Conservation (phyloP, 2,113 vertebrate genomes). For the Gasterosteus aculeatus region DNA sequence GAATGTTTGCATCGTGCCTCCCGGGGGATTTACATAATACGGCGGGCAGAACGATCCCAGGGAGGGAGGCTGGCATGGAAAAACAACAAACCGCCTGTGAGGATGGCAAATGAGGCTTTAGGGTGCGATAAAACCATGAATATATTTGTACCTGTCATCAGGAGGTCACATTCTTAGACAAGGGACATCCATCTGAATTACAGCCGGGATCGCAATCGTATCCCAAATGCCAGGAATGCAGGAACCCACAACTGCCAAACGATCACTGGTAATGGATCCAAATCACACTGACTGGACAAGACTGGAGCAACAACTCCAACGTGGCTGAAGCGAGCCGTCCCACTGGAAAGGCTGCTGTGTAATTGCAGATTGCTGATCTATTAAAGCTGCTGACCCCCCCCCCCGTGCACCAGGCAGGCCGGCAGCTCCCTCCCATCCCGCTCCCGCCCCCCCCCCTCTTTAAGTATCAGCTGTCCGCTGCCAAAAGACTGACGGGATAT, state of each 20-base stretch:
- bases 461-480: slow-evolving; percentile 75
- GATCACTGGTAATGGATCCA: not conserved
- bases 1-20: slow-evolving; percentile 66
- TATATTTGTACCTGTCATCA: slow-evolving; percentile 14
- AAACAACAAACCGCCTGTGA: slow-evolving; percentile 28
- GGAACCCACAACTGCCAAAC: not conserved
- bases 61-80: slow-evolving; percentile 21
- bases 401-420: slow-evolving; percentile 50
- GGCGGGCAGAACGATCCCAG: slow-evolving; percentile 24
- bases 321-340: too few species aligned
- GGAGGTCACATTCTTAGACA: slow-evolving; percentile 14
- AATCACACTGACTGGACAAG: not conserved
- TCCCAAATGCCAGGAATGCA: not conserved
- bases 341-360: not conserved
- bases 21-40: slow-evolving; percentile 48
- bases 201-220: not conserved
- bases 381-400: slow-evolving; percentile 44
- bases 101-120: slow-evolving; percentile 25
- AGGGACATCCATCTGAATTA: slow-evolving; percentile 3
- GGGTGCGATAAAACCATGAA: slow-evolving; percentile 15
- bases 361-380: slow-evolving; percentile 42
- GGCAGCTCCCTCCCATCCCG: slow-evolving; percentile 65
- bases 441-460: slow-evolving; percentile 67
- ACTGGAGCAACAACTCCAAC: not conserved
- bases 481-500: slow-evolving; percentile 75